A percentile compares a stretch with the other conserved stretches of the same genome.
Conservation (phyloP, 2,797 vertebrate genomes). For the Carcharodon carcharias region DNA sequence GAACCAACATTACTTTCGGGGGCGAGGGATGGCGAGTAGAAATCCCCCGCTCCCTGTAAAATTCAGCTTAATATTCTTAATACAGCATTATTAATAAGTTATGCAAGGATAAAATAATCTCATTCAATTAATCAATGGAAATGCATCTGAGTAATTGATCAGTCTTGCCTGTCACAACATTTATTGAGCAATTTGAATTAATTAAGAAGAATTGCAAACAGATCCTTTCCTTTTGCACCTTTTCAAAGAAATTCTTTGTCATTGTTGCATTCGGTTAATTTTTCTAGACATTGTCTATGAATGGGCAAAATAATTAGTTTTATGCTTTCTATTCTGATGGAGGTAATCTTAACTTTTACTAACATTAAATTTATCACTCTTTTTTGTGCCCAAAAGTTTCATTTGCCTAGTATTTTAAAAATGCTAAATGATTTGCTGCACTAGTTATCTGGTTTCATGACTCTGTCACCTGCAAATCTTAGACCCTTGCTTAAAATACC, state of each 20-base stretch:
- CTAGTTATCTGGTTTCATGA: neutral
- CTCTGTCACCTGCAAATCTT: neutral
- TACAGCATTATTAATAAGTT: neutral
- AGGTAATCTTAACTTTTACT: neutral
- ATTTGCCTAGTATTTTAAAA: neutral
- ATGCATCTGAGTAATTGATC: neutral
- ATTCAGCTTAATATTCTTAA: neutral
- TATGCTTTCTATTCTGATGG: neutral
- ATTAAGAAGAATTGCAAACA: neutral
- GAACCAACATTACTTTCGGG: too few species aligned
- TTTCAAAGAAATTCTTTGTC: neutral
- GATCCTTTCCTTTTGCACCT: neutral
- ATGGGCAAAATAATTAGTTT: neutral
- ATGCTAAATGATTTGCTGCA: neutral
- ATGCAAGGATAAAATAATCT: neutral
- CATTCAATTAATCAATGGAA: neutral
- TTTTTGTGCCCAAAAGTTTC: neutral
- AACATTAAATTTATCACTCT: neutral
- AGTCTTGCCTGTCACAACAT: neutral
- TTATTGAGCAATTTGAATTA: neutral
- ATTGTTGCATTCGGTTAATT: too few species aligned
- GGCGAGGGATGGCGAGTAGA: too few species aligned
- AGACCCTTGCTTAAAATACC: neutral
- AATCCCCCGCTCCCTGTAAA: too few species aligned
- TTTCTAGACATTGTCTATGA: neutral